Evolutionary conservation across 2,888 invertebrate genomes (phyloP).

Genomic region (Dendrolimus houi): DNA sequence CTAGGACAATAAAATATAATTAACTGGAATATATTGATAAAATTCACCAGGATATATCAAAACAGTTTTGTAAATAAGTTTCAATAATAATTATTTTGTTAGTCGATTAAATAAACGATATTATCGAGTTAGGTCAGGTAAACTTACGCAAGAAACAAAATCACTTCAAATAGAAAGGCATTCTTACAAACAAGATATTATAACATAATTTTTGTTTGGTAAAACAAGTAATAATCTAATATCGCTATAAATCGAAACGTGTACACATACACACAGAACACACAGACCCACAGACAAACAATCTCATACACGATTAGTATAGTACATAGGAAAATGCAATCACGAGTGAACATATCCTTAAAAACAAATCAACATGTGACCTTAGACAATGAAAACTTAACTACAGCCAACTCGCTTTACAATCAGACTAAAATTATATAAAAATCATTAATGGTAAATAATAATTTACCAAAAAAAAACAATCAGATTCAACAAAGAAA

Average conservation of each 20-base stretch:
- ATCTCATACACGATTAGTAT: constrained; percentile 32
- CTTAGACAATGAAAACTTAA: constrained; percentile 60
- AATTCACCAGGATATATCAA: too few relatives aligned
- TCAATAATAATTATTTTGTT: too few relatives aligned
- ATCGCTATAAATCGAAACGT: constrained; percentile 38
- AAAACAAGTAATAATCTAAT: constrained; percentile 19
- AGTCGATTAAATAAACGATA: too few relatives aligned
- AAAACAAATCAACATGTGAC: constrained; percentile 36
- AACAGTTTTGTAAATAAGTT: too few relatives aligned
- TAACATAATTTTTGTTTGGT: too few relatives aligned
- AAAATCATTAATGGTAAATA: neutral
- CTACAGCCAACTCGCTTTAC: constrained; percentile 14
- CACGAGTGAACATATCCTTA: constrained; percentile 25
- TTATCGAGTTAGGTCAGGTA: too few relatives aligned
- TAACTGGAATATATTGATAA: too few relatives aligned
- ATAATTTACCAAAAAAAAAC: constrained; percentile 4
- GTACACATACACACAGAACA: constrained; percentile 18
- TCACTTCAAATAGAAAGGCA: too few relatives aligned
- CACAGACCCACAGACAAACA: constrained; percentile 15
- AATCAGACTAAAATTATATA: neutral
- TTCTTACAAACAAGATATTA: too few relatives aligned
- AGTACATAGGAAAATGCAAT: constrained; percentile 38
- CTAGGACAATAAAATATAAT: neutral
- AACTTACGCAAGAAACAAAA: too few relatives aligned
- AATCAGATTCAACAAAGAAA: constrained; percentile 13